Base-by-base conservation (phyloP, 2,113 vertebrate species). In the Oreotragus oreotragus region DNA sequence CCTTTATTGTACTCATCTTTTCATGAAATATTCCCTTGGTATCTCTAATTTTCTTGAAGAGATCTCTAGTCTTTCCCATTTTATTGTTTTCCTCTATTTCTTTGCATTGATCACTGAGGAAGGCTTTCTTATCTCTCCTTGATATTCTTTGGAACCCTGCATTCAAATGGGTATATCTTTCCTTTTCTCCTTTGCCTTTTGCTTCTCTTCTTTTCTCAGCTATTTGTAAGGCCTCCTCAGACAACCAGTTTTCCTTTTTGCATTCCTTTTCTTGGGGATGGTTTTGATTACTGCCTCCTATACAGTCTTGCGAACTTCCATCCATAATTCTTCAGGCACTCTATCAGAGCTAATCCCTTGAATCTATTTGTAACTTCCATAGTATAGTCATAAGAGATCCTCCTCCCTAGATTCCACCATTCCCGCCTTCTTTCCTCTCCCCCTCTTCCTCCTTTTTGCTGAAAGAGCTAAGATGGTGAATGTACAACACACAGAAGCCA, bases 271-370 rank as follows among this genome's bases (percentile, higher is more conserved):
- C n/a, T 36, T 70, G 64, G 64, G 9, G 17, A 70, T 11, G 64
- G 17, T 21, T 36, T 36, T 70, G 17, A 70, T 70, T 19, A n/a
- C 4, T 36, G 64, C 64, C n/a, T 36, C 33, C 33, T 36, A 36
- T 21, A 36, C 17, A 70, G 64, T 36, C 33, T 70, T 36, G n/a
- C 0, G 2, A 70, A 21, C 64, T 70, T 70, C 17, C 0, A 0
- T 70, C 64, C 64, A 5, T 70, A 70, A 36, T 70, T 11, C 17
- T 70, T 70, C 33, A 36, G 64, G 33, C 17, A 21, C 4, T 70
- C 4, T 70, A 36, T 70, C 64, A 70, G 64, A 66, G 64, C 64
- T 66, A 70, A 70, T 39, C 66, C 19, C 66, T 70, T 39, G 66
- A 39, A 73, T 73, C n/a, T 73, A 13, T 23, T 39, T 73, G n/a